These are phyloP conservation scores for Papilio helenus DNA, from an alignment of 1,140 invertebrate species.

Conservation along the genomic window DNA sequence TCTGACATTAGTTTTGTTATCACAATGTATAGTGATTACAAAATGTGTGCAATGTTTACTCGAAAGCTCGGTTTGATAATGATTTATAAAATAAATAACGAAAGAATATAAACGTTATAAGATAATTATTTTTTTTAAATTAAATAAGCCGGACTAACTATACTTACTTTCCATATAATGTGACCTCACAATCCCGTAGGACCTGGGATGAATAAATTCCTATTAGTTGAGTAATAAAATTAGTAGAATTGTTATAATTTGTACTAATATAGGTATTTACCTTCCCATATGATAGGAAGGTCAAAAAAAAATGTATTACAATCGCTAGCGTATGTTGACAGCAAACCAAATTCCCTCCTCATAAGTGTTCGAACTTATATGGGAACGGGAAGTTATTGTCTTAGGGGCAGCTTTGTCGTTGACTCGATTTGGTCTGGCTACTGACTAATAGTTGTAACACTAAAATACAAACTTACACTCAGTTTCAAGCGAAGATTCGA, in stretches of 20 bases:
- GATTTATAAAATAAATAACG: neutral
- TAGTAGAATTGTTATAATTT: neutral
- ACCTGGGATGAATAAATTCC: too few species aligned
- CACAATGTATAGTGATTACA: neutral
- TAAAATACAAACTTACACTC: too few species aligned
- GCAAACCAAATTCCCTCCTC: neutral
- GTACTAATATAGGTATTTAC: neutral
- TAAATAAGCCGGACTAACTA: neutral
- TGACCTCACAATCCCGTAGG: too few species aligned
- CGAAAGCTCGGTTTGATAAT: neutral
- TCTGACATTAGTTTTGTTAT: slow-evolving; percentile 15
- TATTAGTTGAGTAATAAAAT: neutral
- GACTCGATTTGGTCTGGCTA: too few species aligned
- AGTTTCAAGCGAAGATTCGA: too few species aligned
- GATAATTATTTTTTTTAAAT: neutral
- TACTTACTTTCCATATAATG: too few species aligned
- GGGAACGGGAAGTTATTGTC: neutral
- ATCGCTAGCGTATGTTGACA: neutral
- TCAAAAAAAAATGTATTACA: neutral
- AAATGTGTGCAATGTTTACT: neutral
- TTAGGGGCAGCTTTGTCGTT: neutral
- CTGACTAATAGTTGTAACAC: too few species aligned
- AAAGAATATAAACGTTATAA: neutral
- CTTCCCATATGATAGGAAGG: neutral
- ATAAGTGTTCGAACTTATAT: neutral